Percentiles rank a stretch among this genome's conserved stretches.
Conservation (phyloP, 2,888 invertebrate genomes). For the Yponomeuta plumbellus region DNA sequence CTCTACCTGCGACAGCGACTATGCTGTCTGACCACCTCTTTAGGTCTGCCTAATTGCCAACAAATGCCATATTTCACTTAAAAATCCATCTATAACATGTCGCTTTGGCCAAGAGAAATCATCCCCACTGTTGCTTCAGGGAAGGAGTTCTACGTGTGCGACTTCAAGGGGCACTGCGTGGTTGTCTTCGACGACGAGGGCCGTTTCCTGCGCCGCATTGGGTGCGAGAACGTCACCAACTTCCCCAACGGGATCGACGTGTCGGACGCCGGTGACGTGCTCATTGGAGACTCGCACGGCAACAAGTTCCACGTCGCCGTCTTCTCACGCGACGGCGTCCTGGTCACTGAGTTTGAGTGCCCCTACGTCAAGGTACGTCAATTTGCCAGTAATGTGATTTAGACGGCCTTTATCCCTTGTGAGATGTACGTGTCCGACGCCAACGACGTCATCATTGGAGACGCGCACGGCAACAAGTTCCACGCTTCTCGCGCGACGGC, state of each 20-base stretch:
- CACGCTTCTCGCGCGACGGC: constrained; percentile 94
- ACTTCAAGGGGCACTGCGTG: constrained; percentile 98
- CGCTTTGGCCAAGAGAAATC: not conserved
- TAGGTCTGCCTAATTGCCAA: too few species aligned
- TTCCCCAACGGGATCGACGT: constrained; percentile 99
- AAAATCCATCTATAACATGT: not conserved
- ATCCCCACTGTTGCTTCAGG: constrained; percentile 65
- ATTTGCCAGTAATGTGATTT: not conserved
- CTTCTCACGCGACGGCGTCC: constrained; percentile 90
- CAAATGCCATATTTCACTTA: too few species aligned
- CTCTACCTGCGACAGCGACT: too few species aligned
- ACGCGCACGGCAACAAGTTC: constrained; percentile 98
- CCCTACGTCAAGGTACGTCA: constrained; percentile 92
- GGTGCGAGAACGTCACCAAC: constrained; percentile 96
- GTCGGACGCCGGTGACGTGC: constrained; percentile 96
- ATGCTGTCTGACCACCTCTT: too few species aligned
- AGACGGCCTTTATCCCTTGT: constrained; percentile 80
- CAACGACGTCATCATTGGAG: constrained; percentile 96
- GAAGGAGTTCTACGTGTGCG: constrained; percentile 96
- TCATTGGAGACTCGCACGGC: constrained; percentile 97
- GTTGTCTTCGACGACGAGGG: constrained; percentile 97
- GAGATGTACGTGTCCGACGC: constrained; percentile 98
- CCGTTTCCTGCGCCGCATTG: constrained; percentile 93
- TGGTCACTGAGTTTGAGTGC: constrained; percentile 96
- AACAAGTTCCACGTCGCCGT: constrained; percentile 98